A percentile compares a stretch with the other conserved stretches of the same genome.
Evolutionary conservation across 2,113 vertebrate genomes (phyloP).

Genomic region (Pelecanus crispus): DNA sequence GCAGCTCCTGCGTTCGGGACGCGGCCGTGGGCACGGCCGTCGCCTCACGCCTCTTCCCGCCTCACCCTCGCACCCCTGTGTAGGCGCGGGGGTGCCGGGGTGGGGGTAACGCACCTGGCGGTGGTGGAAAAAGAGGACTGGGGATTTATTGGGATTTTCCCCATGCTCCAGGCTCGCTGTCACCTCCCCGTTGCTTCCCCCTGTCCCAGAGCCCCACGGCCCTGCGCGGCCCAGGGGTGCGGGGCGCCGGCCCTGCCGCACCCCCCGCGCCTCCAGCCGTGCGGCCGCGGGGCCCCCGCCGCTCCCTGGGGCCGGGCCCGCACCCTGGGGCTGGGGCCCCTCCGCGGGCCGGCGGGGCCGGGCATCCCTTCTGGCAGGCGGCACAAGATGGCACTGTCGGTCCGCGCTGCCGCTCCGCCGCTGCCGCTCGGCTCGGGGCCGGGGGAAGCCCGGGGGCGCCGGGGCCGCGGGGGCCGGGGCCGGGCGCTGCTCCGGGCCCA

Average conservation of each 20-base stretch:
- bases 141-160: neutral
- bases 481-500: neutral
- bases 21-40: accelerated
- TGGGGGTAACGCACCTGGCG: neutral
- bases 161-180: neutral
- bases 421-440: neutral
- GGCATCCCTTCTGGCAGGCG: neutral
- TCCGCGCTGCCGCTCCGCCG: neutral
- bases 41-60: accelerated
- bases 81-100: neutral
- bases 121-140: accelerated
- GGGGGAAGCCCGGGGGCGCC: neutral
- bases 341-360: neutral
- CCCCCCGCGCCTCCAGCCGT: neutral
- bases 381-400: constrained; percentile 39
- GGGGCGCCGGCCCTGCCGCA: neutral
- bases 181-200: neutral
- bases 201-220: neutral
- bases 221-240: neutral
- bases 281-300: neutral
- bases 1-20: neutral
- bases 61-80: neutral
- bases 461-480: too few species aligned
- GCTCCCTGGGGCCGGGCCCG: neutral
- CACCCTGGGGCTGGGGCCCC: neutral